A percentile compares a stretch with the other conserved stretches of the same genome.
Conservation (phyloP, 2,888 invertebrate genomes). For the Ectemnius lituratus region DNA sequence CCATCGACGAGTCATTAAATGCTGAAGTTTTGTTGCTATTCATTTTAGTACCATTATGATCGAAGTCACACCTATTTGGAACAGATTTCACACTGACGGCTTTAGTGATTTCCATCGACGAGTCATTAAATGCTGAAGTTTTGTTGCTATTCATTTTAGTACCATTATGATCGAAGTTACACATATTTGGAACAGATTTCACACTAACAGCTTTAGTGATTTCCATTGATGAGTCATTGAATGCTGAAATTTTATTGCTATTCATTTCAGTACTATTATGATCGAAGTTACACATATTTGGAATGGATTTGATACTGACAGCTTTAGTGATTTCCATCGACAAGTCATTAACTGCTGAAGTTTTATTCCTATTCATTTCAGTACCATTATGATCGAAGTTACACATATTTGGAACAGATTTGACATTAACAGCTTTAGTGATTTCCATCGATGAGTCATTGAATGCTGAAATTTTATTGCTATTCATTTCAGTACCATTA, state of each 20-base stretch:
- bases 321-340: slow-evolving; percentile 51
- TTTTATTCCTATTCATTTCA: background rate
- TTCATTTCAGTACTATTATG: background rate
- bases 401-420: background rate
- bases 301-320: slow-evolving; percentile 8
- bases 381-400: slow-evolving; percentile 1
- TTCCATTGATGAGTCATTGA: slow-evolving; percentile 42
- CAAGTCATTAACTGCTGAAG: slow-evolving; percentile 26
- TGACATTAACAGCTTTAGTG: too few relatives aligned
- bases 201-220: slow-evolving; percentile 20
- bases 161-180: background rate
- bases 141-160: background rate
- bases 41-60: background rate
- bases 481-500: background rate
- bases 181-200: background rate
- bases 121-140: background rate
- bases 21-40: background rate
- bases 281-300: background rate
- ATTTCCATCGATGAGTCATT: background rate
- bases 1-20: too few relatives aligned
- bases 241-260: slow-evolving; percentile 5
- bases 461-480: background rate
- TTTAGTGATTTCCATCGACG: background rate
- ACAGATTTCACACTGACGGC: background rate
- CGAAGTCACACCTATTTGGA: background rate